Evolutionary conservation across 2,888 invertebrate species (phyloP).

Genomic region (Epicampocera succincta): DNA sequence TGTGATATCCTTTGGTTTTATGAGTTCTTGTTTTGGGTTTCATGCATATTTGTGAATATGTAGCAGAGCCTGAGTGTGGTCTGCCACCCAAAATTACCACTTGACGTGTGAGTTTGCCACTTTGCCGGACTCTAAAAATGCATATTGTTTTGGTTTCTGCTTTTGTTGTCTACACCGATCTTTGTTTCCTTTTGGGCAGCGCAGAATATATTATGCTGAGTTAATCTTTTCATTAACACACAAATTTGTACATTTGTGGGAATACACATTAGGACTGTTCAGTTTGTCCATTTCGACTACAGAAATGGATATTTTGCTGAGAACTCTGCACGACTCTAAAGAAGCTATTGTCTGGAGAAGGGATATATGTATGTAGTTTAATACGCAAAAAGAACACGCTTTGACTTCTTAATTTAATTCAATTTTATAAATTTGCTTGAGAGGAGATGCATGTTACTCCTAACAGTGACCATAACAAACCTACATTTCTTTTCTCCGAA

Average conservation of each 20-base stretch:
- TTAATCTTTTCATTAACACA: constrained; percentile 49
- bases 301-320: too few species aligned
- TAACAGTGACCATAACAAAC: too few species aligned
- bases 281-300: too few species aligned
- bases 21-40: neutral
- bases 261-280: neutral
- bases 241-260: constrained; percentile 21
- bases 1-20: neutral
- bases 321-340: too few species aligned
- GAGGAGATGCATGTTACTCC: too few species aligned
- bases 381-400: too few species aligned
- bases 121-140: constrained; percentile 39
- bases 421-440: too few species aligned
- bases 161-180: constrained; percentile 1
- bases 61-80: constrained; percentile 42
- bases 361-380: too few species aligned
- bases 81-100: constrained; percentile 61
- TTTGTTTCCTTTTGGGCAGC: neutral
- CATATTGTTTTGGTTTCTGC: constrained; percentile 18
- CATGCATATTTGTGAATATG: neutral
- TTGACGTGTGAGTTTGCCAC: constrained; percentile 59
- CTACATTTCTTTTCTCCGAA: too few species aligned
- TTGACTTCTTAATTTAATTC: too few species aligned
- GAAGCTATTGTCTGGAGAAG: too few species aligned
- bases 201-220: constrained; percentile 31